Percentiles rank a stretch among this genome's conserved stretches.
phyloP scores from a whole-genome alignment of 53 echinoderm and acorn worm genomes.

The Paracentrotus lividus region DNA sequence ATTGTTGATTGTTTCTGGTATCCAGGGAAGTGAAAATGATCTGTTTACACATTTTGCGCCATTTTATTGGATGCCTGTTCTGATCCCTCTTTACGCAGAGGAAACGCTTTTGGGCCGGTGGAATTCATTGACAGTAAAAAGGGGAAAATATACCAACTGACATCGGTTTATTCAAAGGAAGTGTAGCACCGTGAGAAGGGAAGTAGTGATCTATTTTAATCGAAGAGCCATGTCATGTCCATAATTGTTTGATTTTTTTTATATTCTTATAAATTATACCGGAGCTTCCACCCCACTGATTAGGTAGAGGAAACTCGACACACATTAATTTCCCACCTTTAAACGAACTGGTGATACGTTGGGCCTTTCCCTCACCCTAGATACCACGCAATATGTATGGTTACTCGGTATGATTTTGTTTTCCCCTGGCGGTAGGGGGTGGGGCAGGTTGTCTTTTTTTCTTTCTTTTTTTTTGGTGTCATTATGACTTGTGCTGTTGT shows the following conservation, averaged over 20 bases:
- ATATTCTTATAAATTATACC: constrained; percentile 15
- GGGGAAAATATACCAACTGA: constrained; percentile 5
- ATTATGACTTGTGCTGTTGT: no score
- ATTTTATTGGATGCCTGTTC: background rate
- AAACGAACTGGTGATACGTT: background rate
- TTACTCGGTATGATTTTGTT: no score
- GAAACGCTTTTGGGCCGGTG: constrained; percentile 41
- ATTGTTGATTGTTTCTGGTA: constrained; percentile 9
- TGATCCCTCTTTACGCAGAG: constrained; percentile 16
- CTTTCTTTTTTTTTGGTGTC: no score
- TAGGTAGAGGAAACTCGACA: background rate
- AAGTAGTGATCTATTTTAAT: constrained; percentile 40
- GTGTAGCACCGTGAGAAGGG: constrained; percentile 50
- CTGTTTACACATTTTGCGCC: background rate
- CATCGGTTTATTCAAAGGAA: constrained; percentile 20
- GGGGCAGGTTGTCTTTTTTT: no score
- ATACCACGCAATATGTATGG: background rate
- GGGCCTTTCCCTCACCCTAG: constrained; percentile 27
- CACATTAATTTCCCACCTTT: background rate
- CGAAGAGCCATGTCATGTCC: constrained; percentile 39
- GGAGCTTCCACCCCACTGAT: constrained; percentile 7
- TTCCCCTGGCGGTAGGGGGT: no score
- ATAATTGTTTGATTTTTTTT: background rate
- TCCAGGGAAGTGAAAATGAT: constrained; percentile 21
- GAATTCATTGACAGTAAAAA: constrained; percentile 36